Conservation (phyloP, 2,888 invertebrate species). For the Hirtodrosophila alboralis region DNA sequence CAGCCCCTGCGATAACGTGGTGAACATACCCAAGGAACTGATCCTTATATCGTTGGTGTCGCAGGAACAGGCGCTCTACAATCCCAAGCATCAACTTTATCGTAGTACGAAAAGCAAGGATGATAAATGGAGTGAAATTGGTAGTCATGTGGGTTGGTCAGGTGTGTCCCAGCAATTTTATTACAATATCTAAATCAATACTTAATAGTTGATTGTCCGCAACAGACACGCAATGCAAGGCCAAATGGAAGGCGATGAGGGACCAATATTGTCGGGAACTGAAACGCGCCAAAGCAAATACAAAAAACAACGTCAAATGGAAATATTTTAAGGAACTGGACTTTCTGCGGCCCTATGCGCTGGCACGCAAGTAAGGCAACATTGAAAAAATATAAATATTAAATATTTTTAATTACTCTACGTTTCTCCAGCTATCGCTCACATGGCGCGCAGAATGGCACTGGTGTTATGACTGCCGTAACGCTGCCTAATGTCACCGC, state of each 20-base stretch:
- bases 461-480: conserved; percentile 18
- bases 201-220: neutral
- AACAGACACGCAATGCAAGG: conserved; percentile 80
- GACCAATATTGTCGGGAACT: conserved; percentile 83
- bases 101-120: conserved; percentile 79
- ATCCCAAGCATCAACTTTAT: conserved; percentile 81
- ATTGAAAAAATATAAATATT: neutral
- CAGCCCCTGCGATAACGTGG: conserved; percentile 61
- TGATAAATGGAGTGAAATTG: conserved; percentile 79
- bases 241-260: conserved; percentile 82
- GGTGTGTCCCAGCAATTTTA: conserved; percentile 55
- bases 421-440: conserved; percentile 80
- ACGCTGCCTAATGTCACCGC: conserved; percentile 18
- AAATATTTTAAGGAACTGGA: conserved; percentile 82
- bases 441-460: conserved; percentile 45
- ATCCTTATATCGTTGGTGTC: conserved; percentile 78
- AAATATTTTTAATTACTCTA: neutral
- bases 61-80: conserved; percentile 81
- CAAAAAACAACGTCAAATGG: conserved; percentile 81
- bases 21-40: conserved; percentile 75
- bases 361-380: conserved; percentile 79
- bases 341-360: conserved; percentile 80
- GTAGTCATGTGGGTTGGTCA: conserved; percentile 77
- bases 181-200: neutral
- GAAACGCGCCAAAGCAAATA: conserved; percentile 77